Percentiles rank a stretch among this genome's conserved stretches.
phyloP scores from a whole-genome alignment of 2,797 vertebrate species.

The Nannoperca australis region DNA sequence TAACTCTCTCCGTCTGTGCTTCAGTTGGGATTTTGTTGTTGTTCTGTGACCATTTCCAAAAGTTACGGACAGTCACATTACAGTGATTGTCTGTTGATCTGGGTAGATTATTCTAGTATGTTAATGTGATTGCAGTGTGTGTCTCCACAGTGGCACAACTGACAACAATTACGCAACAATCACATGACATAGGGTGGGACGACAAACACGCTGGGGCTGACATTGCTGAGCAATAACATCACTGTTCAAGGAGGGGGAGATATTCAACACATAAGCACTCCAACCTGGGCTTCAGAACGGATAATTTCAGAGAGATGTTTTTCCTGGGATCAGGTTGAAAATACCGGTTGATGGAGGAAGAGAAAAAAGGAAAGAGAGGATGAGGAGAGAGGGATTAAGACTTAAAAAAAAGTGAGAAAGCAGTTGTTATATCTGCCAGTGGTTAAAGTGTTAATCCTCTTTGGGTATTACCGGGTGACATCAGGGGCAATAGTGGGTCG shows the following conservation, averaged over 20 bases:
- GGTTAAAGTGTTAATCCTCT: constrained; percentile 55
- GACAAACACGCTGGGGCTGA: constrained; percentile 82
- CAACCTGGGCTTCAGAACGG: constrained; percentile 94
- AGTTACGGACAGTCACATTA: constrained; percentile 14
- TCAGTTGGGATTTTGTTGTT: constrained; percentile 10
- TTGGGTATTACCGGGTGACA: constrained; percentile 92
- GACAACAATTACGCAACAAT: constrained; percentile 77
- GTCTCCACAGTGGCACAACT: constrained; percentile 65
- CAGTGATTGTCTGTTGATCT: constrained; percentile 27
- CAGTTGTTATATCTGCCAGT: constrained; percentile 55
- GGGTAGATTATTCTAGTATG: constrained; percentile 44
- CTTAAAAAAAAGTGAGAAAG: constrained; percentile 59
- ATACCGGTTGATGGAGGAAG: constrained; percentile 61
- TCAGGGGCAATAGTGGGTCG: constrained; percentile 93
- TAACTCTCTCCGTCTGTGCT: background rate
- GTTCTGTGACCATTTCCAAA: constrained; percentile 28
- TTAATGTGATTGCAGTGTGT: constrained; percentile 52
- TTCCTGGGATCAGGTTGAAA: constrained; percentile 88
- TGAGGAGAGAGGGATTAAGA: constrained; percentile 71
- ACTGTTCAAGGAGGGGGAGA: constrained; percentile 60
- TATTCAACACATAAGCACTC: constrained; percentile 86
- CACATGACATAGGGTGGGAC: constrained; percentile 76
- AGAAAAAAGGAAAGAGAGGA: constrained; percentile 82
- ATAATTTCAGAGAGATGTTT: constrained; percentile 95
- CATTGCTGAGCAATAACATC: constrained; percentile 81